Evolutionary conservation across 2,797 vertebrate species (phyloP), one percentile per base, ranked within the genome.

Genomic region (Neomorphus geoffroyi): DNA sequence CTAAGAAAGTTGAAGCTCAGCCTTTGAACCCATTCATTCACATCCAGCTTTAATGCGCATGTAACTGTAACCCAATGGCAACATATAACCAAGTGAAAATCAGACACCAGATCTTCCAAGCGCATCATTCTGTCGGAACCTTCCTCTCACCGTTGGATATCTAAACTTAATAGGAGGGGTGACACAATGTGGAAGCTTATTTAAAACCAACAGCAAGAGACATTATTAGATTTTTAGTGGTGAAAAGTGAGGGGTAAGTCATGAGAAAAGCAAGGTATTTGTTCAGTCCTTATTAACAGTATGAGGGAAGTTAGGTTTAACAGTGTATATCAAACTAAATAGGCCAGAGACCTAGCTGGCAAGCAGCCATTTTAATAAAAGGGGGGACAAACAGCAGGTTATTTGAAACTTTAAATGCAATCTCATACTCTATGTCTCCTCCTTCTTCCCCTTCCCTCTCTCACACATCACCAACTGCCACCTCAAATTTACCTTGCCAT

Each of bases 141-240:
- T 33, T 2, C 13, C 27, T 64, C 57, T 61, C 28, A 71, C 30
- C 30, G 27, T 7, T 3, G 1, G 57, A 70, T 96, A 96, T 92
- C 94, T 96, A 65, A 97, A 97, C 88, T 95, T 95, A 97, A 98
- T 86, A 97, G 97, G 97, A 98, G 97, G 94, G 96, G 92, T 95
- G 96, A 98, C 92, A 98, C 96, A 98, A 98, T 86, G 91, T 94
- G 92, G 97, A 94, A 96, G 96, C 97, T 97, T 97, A 62, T 90
- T 96, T 91, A 97, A 94, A 97, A 93, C 65, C 86, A 97, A 92
- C 74, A 70, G 80, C 85, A 94, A 94, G 73, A 67, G 64, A 86
- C 69, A 80, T 69, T 96, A 93, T 91, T 80, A 93, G 92, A 97
- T 88, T 90, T 94, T 94, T 19, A 94, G 35, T 28, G 78, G 50